Evolutionary conservation across 2,113 vertebrate genomes (phyloP).

Genomic region (Pelusios castaneus): DNA sequence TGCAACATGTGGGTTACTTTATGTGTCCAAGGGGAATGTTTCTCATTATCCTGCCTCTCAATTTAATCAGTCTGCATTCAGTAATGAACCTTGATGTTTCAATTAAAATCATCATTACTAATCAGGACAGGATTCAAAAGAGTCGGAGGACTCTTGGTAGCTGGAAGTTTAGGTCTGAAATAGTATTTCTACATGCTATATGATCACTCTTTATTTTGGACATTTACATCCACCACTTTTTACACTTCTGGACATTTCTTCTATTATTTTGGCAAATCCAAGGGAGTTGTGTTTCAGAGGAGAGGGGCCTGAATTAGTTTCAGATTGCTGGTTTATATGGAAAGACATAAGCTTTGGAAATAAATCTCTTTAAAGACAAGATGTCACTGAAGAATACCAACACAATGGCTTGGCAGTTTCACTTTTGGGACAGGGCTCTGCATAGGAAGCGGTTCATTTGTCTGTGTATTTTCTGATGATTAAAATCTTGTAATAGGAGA

Average conservation of each 20-base stretch:
- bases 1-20: constrained; percentile 16
- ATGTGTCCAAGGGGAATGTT: constrained; percentile 64
- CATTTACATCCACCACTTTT: accelerated
- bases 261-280: background rate
- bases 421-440: background rate
- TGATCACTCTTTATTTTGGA: background rate
- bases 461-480: accelerated
- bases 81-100: constrained; percentile 82
- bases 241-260: accelerated
- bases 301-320: background rate
- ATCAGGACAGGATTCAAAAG: constrained; percentile 53
- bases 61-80: constrained; percentile 80
- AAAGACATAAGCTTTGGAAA: background rate
- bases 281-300: background rate
- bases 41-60: constrained; percentile 72
- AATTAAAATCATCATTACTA: constrained; percentile 76
- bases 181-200: background rate
- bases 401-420: accelerated
- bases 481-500: background rate
- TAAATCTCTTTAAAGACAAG: background rate
- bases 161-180: constrained; percentile 7
- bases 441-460: accelerated
- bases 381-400: background rate
- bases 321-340: background rate
- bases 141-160: background rate